Evolutionary conservation across 2,797 vertebrate species (phyloP).

Genomic region (Danio albolineatus): DNA sequence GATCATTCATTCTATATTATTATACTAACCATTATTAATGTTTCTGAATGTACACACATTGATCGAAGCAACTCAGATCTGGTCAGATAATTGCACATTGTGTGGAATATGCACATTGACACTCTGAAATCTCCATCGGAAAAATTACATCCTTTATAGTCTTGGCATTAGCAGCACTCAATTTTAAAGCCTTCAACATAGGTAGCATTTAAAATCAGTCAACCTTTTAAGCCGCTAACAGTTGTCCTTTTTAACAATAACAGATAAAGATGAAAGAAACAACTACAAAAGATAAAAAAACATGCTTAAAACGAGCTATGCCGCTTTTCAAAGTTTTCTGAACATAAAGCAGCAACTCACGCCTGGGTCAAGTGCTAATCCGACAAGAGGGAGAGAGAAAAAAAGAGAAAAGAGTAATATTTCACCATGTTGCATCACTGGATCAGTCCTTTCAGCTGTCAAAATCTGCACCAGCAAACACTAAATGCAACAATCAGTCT

Average conservation of each 20-base stretch:
- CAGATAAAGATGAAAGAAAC: conserved; percentile 33
- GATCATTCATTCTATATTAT: background rate
- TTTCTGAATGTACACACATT: background rate
- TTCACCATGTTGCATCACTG: conserved; percentile 77
- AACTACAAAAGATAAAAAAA: conserved; percentile 37
- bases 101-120: background rate
- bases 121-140: background rate
- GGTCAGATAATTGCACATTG: background rate
- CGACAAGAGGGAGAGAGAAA: background rate
- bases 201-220: background rate
- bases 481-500: conserved; percentile 66
- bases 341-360: conserved; percentile 53
- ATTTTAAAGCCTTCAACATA: conserved; percentile 18
- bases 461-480: conserved; percentile 66
- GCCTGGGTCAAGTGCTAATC: conserved; percentile 40
- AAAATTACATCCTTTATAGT: background rate
- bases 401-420: conserved; percentile 49
- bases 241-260: conserved; percentile 22
- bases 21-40: too few relatives aligned
- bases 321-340: conserved; percentile 46
- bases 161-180: background rate
- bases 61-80: background rate
- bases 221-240: background rate
- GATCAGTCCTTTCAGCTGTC: conserved; percentile 52
- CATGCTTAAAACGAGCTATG: conserved; percentile 24